These are phyloP conservation scores for Erythrocercus mccallii DNA, from an alignment of 2,113 vertebrate genomes.

Conservation along the genomic window DNA sequence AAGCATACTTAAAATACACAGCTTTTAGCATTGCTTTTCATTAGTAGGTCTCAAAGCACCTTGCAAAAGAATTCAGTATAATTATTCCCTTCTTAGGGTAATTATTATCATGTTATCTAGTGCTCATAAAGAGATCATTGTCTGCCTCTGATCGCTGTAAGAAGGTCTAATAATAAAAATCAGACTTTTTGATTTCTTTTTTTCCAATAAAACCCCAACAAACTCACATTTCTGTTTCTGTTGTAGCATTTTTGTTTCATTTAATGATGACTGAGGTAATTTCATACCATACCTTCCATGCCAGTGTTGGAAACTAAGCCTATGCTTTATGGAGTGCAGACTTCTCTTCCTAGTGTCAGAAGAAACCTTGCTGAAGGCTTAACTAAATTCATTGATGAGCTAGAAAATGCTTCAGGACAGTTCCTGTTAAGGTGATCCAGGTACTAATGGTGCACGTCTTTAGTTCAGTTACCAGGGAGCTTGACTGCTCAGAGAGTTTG, in stretches of 20 bases:
- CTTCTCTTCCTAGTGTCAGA: neutral
- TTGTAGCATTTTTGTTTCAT: neutral
- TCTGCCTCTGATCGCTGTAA: neutral
- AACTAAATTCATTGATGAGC: neutral
- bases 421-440: neutral
- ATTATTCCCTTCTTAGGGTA: neutral
- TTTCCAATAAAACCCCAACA: neutral
- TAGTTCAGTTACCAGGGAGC: neutral
- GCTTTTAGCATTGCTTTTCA: neutral
- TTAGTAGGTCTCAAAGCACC: conserved; percentile 3
- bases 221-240: neutral
- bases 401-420: neutral
- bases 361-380: neutral
- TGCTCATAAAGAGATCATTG: neutral
- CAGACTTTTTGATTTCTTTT: neutral
- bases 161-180: neutral
- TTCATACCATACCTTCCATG: neutral
- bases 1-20: neutral
- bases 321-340: neutral
- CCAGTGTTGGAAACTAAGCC: neutral
- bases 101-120: conserved; percentile 1
- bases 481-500: neutral
- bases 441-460: neutral
- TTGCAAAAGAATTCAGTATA: conserved; percentile 10
- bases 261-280: neutral